These are phyloP conservation scores for Parochlus steinenii DNA, from an alignment of 2,888 invertebrate genomes.

Conservation along the genomic window DNA sequence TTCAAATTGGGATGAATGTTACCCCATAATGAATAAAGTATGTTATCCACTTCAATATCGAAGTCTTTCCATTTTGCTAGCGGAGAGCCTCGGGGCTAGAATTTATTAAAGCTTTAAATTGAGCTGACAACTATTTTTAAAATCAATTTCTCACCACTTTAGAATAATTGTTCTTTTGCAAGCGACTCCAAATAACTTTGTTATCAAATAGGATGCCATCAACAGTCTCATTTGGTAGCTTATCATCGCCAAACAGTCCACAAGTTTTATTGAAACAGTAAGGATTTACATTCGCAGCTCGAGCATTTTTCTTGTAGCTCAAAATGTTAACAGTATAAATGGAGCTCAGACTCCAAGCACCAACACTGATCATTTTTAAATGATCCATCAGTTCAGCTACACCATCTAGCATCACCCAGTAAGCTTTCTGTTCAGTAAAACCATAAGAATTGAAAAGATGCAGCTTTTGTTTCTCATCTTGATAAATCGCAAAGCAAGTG, in stretches of 20 bases:
- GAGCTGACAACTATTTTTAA: background rate
- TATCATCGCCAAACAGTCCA: slow-evolving; percentile 15
- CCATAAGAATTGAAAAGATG: too few species aligned
- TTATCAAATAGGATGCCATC: slow-evolving; percentile 11
- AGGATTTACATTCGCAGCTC: too few species aligned
- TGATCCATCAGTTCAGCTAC: too few species aligned
- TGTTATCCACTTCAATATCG: slow-evolving; percentile 49
- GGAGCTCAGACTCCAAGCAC: too few species aligned
- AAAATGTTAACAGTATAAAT: too few species aligned
- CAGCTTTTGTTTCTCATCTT: too few species aligned
- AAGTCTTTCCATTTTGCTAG: slow-evolving; percentile 42
- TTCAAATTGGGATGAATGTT: slow-evolving; percentile 41
- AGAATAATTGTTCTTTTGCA: slow-evolving; percentile 18
- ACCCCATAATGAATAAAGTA: slow-evolving; percentile 51
- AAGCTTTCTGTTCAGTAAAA: too few species aligned
- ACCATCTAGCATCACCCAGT: too few species aligned
- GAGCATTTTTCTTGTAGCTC: too few species aligned
- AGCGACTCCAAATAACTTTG: slow-evolving; percentile 25
- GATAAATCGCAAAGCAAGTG: slow-evolving; percentile 38
- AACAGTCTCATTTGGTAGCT: slow-evolving; percentile 13
- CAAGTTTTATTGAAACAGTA: too few species aligned
- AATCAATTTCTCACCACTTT: slow-evolving; percentile 20
- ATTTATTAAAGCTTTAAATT: too few species aligned
- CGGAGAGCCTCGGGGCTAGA: slow-evolving; percentile 21
- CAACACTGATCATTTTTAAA: too few species aligned